Evolutionary conservation across 2,797 vertebrate species (phyloP), one percentile per base, ranked within the genome.

Genomic region (Vireo griseus): DNA sequence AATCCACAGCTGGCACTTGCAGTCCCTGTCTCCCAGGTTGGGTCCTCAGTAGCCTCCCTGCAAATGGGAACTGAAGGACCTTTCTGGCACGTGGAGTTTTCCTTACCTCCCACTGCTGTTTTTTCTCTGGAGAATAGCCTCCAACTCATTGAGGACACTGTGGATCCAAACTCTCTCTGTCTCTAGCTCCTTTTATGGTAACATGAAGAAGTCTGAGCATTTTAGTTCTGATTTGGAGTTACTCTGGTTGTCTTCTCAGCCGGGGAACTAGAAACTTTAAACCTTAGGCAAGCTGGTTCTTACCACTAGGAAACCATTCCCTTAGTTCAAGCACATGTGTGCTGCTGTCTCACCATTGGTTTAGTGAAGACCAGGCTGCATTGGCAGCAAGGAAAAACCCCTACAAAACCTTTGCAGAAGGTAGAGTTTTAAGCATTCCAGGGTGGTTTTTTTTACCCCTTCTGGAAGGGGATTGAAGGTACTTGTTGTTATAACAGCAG

Each of bases 161-260:
- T 4, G 1, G 42, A 83, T 80, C 44, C 66, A 67, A 96, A 39
- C 25, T 22, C 42, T 85, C 39, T 0, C 5, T 77, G 54, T 74
- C 51, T 91, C 57, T 91, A 14, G 54, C 68, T 96, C 95, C 96
- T 94, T 96, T 77, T 94, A 91, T 94, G 89, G 95, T 68, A 86
- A 94, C 72, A 45, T 13, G 58, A 78, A 97, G 51, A 92, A 91
- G 65, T 68, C 59, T 62, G 28, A 75, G 69, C n/a, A 31, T 88
- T 92, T 89, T 62, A 80, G 44, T 45, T 80, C 68, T 80, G 62
- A 66, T 94, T 81, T 84, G 48, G 40, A 67, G 11, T 79, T 79
- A 87, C 10, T 21, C 83, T 62, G 25, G 31, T 86, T 88, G 33
- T 83, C 51, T 88, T 83, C 58, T 83, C 8, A 21, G 58, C 62